Evolutionary conservation across 2,888 invertebrate species (phyloP), one percentile per base, ranked within the genome.

Genomic region (Pollenia griseotomentosa): DNA sequence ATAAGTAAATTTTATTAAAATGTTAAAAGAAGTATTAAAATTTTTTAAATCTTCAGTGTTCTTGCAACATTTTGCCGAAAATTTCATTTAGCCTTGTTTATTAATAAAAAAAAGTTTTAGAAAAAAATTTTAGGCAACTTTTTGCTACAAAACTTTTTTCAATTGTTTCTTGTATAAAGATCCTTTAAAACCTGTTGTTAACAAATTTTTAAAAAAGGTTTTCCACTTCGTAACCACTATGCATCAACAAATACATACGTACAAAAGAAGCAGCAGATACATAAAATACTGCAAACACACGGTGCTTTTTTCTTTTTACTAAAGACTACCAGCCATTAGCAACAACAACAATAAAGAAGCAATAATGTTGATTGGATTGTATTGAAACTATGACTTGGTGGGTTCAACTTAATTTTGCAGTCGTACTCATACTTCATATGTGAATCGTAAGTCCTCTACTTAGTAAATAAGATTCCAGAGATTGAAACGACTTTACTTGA

Each of bases 241-340:
- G 12, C 19, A 65, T 33, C 33, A 16, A 11, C 16, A 16, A 33
- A 78, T 55, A 44, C 78, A 46, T 11, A 63, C 63, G 53, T 71
- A 4, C 16, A 44, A 63, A 33, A 33, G 33, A 33, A 33, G 33
- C 33, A 33, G 33, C 33, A 33, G 63, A 73, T 59, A 71, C 48
- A 57, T 40, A 77, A 83, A 77, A 77, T 74, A 74, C 70, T 85
- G 68, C 74, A 70, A 70, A 42, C 40, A 70, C 55, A 75, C 61
- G 51, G 44, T 33, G 59, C 2, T 74, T 55, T 65, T 65, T 59
- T 19, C 46, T 73, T 65, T 16, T 80, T 71, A 65, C 63, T 53
- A 71, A 44, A 59, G 53, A 51, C 68, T 59, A 53, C 11, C 33
- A 55, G 19, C 63, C 44, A 66, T 48, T 66, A 79, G 68, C 57